These are phyloP conservation scores for Oedothorax gibbosus DNA, from an alignment of 1,140 invertebrate genomes.

Conservation along the genomic window DNA sequence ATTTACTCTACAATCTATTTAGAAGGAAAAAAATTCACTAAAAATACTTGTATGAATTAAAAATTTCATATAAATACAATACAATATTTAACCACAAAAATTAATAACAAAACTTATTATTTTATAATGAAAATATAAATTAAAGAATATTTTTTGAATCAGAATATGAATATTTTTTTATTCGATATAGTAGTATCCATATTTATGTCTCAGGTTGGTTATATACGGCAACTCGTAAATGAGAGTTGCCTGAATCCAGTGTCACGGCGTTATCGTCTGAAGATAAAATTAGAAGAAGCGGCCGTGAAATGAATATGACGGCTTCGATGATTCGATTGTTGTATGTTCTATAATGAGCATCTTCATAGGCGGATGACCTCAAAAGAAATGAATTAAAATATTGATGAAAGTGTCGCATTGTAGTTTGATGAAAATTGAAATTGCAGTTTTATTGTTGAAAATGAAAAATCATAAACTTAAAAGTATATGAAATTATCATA, in stretches of 20 bases:
- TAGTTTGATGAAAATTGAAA: conserved; percentile 1
- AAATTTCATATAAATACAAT: too few species aligned
- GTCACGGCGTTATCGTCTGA: conserved; percentile 16
- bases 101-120: too few species aligned
- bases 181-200: too few species aligned
- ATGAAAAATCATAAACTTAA: background rate
- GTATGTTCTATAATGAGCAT: conserved; percentile 22
- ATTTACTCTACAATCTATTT: too few species aligned
- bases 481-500: too few species aligned
- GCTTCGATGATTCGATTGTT: conserved; percentile 25
- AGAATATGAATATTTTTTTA: too few species aligned
- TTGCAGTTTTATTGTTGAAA: conserved; percentile 16
- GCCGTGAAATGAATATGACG: conserved; percentile 37
- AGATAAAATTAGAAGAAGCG: conserved; percentile 47
- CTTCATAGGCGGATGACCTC: conserved; percentile 23
- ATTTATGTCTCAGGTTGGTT: background rate
- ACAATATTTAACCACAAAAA: too few species aligned
- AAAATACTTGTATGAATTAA: too few species aligned
- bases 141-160: too few species aligned
- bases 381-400: conserved; percentile 40
- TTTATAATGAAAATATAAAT: too few species aligned
- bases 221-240: conserved; percentile 1
- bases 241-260: conserved; percentile 30
- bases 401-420: conserved; percentile 15
- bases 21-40: too few species aligned